Evolutionary conservation across 2,797 vertebrate species (phyloP).

Genomic region (Sebastes diploproa): DNA sequence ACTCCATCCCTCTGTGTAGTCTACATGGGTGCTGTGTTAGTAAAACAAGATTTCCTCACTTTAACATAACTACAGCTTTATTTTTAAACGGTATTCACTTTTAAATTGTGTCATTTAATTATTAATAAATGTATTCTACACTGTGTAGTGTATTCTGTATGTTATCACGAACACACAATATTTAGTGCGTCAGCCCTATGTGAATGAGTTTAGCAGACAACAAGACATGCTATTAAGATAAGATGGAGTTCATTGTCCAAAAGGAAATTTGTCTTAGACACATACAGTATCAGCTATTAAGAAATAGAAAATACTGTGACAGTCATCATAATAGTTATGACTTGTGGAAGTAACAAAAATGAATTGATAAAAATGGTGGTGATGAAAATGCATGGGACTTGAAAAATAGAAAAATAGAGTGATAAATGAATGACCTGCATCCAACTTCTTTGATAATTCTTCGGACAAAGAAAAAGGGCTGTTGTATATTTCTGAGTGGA

Average conservation of each 20-base stretch:
- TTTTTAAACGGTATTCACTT: constrained; percentile 38
- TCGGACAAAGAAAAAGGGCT: no score
- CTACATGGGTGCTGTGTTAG: constrained; percentile 47
- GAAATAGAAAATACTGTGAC: background rate
- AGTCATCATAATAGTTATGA: no score
- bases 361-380: no score
- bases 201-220: background rate
- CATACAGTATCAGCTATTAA: background rate
- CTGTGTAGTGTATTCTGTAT: constrained; percentile 9
- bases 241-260: background rate
- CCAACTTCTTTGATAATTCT: no score
- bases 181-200: background rate
- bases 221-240: background rate
- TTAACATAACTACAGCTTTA: constrained; percentile 13
- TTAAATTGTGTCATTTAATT: constrained; percentile 32
- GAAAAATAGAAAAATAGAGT: no score
- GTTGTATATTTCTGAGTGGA: no score
- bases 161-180: background rate
- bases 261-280: background rate
- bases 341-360: no score
- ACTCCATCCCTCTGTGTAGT: constrained; percentile 19
- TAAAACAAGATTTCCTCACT: constrained; percentile 5
- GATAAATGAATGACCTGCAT: no score
- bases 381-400: no score
- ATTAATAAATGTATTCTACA: constrained; percentile 52